These are phyloP conservation scores for Aspidoscelis tigris DNA, from an alignment of 2,113 vertebrate species.

Conservation along the genomic window DNA sequence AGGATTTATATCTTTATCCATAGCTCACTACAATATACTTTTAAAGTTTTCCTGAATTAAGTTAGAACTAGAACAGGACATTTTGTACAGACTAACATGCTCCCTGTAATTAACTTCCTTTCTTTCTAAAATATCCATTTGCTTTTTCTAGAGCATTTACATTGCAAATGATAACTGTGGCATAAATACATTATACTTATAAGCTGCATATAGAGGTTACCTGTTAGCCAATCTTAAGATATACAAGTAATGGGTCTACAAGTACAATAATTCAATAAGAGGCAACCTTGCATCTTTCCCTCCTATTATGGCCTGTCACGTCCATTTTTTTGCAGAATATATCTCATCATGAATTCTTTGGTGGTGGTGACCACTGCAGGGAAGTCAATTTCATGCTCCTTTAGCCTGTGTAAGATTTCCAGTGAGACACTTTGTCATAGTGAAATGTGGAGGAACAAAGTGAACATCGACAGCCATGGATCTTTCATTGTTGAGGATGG, in stretches of 20 bases:
- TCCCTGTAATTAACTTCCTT: neutral
- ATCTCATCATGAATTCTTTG: slow-evolving; percentile 41
- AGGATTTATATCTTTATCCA: too few relatives aligned
- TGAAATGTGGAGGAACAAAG: slow-evolving; percentile 51
- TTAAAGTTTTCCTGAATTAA: too few relatives aligned
- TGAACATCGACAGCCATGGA: slow-evolving; percentile 50
- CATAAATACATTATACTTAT: neutral
- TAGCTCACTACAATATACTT: too few relatives aligned
- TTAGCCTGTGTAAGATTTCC: neutral
- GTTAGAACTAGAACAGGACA: too few relatives aligned
- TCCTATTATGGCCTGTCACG: slow-evolving; percentile 29
- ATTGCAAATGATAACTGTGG: neutral
- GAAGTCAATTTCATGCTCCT: slow-evolving; percentile 24
- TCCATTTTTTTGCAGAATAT: slow-evolving; percentile 18
- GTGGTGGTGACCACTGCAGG: neutral
- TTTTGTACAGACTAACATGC: too few relatives aligned
- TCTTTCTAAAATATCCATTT: neutral
- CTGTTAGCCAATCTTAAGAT: neutral
- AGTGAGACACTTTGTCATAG: slow-evolving; percentile 34
- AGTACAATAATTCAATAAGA: neutral
- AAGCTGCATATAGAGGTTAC: neutral
- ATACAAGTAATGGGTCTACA: neutral
- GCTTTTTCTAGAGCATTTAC: neutral
- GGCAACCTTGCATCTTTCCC: neutral
- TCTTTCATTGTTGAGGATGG: slow-evolving; percentile 42